Conservation (phyloP, 2,797 vertebrate species). For the Coendou prehensilis region DNA sequence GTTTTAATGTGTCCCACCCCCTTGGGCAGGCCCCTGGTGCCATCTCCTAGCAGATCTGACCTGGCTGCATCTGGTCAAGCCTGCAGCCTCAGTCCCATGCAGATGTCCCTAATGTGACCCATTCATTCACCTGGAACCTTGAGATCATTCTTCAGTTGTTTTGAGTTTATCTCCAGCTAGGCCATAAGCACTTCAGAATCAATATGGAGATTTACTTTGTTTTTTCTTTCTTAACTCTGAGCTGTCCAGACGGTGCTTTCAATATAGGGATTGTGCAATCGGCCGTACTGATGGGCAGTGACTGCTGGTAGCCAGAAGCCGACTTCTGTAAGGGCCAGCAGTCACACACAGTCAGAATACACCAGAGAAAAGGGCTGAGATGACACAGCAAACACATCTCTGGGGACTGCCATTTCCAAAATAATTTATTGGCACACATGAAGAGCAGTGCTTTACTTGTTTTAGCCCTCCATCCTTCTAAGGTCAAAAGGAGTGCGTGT, state of each 20-base stretch:
- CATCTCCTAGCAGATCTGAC: not conserved
- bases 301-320: not conserved
- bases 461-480: not conserved
- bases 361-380: not conserved
- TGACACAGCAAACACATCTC: not conserved
- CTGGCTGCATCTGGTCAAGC: not conserved
- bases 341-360: not conserved
- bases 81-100: not conserved
- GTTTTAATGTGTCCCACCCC: not conserved
- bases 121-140: not conserved
- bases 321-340: not conserved
- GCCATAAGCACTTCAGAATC: slow-evolving; percentile 45
- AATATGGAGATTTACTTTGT: not conserved
- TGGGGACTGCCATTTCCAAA: slow-evolving; percentile 33
- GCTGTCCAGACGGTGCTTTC: slow-evolving; percentile 52
- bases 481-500: not conserved
- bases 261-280: not conserved
- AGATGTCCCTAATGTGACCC: not conserved
- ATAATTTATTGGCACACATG: not conserved
- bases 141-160: not conserved
- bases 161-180: slow-evolving; percentile 14
- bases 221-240: not conserved
- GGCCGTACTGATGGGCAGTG: not conserved
- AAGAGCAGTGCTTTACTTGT: slow-evolving; percentile 36
- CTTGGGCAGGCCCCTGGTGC: not conserved